phyloP scores from a whole-genome alignment of 2,113 vertebrate genomes.

The Amphiprion percula region DNA sequence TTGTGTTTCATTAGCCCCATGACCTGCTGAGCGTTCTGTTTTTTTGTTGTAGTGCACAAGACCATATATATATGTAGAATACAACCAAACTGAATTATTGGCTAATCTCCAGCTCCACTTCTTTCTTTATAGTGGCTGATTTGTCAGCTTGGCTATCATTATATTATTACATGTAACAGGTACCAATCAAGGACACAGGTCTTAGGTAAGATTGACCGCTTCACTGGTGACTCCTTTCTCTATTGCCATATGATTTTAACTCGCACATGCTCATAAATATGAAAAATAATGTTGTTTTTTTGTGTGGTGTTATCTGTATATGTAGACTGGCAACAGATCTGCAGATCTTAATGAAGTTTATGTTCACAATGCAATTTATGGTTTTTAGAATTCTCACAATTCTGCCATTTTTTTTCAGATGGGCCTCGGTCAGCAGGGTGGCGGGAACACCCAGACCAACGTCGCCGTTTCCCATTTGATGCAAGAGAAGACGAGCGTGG shows the following conservation, averaged over 20 bases:
- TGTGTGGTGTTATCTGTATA: too few species aligned
- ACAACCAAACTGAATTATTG: not conserved
- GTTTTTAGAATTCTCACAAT: not conserved
- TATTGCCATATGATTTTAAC: not conserved
- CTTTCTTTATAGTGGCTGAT: not conserved
- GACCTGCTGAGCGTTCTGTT: not conserved
- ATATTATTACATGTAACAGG: not conserved
- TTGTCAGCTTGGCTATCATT: not conserved
- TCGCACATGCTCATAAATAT: not conserved
- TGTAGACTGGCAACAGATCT: too few species aligned
- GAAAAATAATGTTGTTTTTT: too few species aligned
- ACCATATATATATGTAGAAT: not conserved
- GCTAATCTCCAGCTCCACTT: not conserved
- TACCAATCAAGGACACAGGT: not conserved
- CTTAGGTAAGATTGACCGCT: not conserved
- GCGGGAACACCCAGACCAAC: conserved; percentile 94
- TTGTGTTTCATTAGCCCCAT: not conserved
- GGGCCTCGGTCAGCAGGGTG: conserved; percentile 92
- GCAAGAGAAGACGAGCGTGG: conserved; percentile 94
- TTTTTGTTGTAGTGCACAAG: not conserved
- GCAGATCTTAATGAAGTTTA: too few species aligned
- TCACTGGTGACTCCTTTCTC: not conserved
- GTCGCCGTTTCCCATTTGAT: conserved; percentile 94
- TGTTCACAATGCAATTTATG: not conserved
- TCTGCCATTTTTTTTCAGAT: conserved; percentile 75